Base-by-base conservation (phyloP, 1,140 invertebrate species). In the Drosophila ohnishii region DNA sequence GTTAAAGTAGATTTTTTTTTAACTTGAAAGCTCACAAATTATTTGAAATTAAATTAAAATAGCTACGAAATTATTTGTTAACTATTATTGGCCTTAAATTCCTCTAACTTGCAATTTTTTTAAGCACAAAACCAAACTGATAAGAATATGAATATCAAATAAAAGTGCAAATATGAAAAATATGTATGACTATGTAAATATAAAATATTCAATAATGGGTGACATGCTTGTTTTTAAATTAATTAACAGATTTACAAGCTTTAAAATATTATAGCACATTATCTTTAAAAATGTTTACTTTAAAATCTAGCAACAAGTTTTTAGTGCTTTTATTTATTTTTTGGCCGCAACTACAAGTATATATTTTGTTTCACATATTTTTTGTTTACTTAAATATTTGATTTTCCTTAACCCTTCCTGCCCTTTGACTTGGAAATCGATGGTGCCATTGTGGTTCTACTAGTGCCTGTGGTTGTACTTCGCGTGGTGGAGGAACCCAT, bases 361-460 rank as follows among this genome's bases (percentile, higher is more conserved):
- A 32, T 34, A 34, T 34, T 47, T 37, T 57, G 50, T 37, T 69
- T 64, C 16, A 37, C 19, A 53, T 16, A 19, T 13, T 7, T 19
- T 13, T 34, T 0, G 30, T 19, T 16, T 56, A 16, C 11, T 22
- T 35, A 11, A 44, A 34, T 42, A 40, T 63, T 48, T 58, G 19
- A 2, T 56, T 61, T 40, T 44, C 3, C 35, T 79, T 25, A 89
- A 22, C 86, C 85, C 51, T 66, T 75, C 1, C 78, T 64, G 3
- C 80, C 85, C 69, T 70, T 69, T 34, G 51, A 62, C 35, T 56
- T 67, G 10, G 55, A n/a, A 14, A 48, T 62, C 44, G 73, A 59
- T 53, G 45, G 63, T 37, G 50, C 65, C 28, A 40, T 28, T 3
- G 75, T 57, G 39, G 77, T 35, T 25, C 45, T 55, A 8, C 34